A percentile compares a stretch with the other conserved stretches of the same genome.
Conservation (phyloP, 37 sponge, comb jelly and placozoan species). For the Eunapius fragilis region DNA sequence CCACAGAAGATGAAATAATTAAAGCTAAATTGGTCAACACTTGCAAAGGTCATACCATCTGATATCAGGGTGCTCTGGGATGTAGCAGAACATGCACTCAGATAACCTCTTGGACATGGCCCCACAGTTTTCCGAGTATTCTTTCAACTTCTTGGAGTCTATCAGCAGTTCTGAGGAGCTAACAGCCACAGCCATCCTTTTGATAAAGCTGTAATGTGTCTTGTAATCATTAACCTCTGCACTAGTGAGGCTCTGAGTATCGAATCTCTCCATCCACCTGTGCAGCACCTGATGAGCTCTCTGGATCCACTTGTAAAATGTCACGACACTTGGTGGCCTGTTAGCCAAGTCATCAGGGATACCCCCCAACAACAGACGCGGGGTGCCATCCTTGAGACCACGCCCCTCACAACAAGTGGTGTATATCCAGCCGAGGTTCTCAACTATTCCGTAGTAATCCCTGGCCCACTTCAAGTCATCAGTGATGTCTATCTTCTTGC, state of each 20-base stretch:
- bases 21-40: no score
- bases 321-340: slow-evolving; percentile 5
- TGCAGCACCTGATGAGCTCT: slow-evolving; percentile 31
- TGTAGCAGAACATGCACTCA: slow-evolving; percentile 30
- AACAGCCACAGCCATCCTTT: slow-evolving; percentile 26
- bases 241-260: slow-evolving; percentile 12
- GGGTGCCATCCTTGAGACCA: neutral
- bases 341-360: slow-evolving; percentile 26
- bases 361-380: neutral
- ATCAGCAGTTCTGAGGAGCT: slow-evolving; percentile 9
- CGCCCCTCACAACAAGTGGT: slow-evolving; percentile 11
- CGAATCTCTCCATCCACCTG: slow-evolving; percentile 41
- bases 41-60: no score
- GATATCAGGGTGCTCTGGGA: slow-evolving; percentile 33
- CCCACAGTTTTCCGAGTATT: neutral
- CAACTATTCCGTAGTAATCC: slow-evolving; percentile 29
- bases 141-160: slow-evolving; percentile 19
- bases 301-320: slow-evolving; percentile 47
- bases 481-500: slow-evolving; percentile 25
- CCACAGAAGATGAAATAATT: no score
- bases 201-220: slow-evolving; percentile 9
- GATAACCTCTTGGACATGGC: slow-evolving; percentile 33
- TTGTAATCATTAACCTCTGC: slow-evolving; percentile 42
- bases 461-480: slow-evolving; percentile 32
- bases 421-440: slow-evolving; percentile 45